These are phyloP conservation scores for Drosophila paucipuncta DNA, from an alignment of 2,888 invertebrate species.

Conservation along the genomic window DNA sequence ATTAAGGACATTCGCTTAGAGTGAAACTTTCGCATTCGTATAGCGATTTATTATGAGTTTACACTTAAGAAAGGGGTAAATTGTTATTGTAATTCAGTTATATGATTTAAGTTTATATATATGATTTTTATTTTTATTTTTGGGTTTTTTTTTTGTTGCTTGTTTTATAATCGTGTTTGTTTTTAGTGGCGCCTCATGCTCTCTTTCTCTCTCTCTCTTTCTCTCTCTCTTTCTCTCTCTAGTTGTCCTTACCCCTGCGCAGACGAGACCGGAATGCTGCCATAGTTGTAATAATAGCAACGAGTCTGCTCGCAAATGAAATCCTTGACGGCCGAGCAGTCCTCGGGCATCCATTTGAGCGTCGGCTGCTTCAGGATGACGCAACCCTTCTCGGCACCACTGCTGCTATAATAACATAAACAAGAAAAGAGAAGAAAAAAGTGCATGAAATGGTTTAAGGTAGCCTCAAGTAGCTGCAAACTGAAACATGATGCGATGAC, in stretches of 20 bases:
- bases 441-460: slow-evolving; percentile 14
- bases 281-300: slow-evolving; percentile 96
- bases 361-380: slow-evolving; percentile 92
- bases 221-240: slow-evolving; percentile 43
- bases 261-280: slow-evolving; percentile 94
- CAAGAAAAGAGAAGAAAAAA: slow-evolving; percentile 7
- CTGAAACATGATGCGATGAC: not conserved
- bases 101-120: slow-evolving; percentile 42
- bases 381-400: slow-evolving; percentile 90
- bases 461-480: slow-evolving; percentile 16
- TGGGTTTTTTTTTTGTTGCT: slow-evolving; percentile 30
- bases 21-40: slow-evolving; percentile 59
- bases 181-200: slow-evolving; percentile 56
- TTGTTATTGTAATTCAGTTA: slow-evolving; percentile 43
- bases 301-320: slow-evolving; percentile 96
- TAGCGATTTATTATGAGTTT: slow-evolving; percentile 57
- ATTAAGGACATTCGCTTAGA: slow-evolving; percentile 71
- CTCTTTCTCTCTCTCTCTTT: slow-evolving; percentile 2
- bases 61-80: slow-evolving; percentile 27
- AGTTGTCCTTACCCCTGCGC: slow-evolving; percentile 93
- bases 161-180: slow-evolving; percentile 27
- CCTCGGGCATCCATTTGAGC: slow-evolving; percentile 93
- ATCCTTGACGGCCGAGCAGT: slow-evolving; percentile 93
- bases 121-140: slow-evolving; percentile 21
- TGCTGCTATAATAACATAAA: slow-evolving; percentile 86